Evolutionary conservation across 2,797 vertebrate genomes (phyloP).

Genomic region (Tiaroga cobitis): DNA sequence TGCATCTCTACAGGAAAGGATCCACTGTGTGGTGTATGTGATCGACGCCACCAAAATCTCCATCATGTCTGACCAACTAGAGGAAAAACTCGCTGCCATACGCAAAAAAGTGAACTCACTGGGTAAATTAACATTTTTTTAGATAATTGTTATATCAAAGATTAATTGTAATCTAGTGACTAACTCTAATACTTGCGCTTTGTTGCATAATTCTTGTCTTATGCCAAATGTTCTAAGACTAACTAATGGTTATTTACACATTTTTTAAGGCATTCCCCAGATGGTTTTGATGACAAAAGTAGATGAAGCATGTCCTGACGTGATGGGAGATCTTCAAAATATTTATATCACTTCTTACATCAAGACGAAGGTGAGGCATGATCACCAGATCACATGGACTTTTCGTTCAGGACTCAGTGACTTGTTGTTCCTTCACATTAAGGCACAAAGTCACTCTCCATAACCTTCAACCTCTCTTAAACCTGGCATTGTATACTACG

Average conservation of each 20-base stretch:
- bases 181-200: neutral
- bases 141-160: neutral
- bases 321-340: conserved; percentile 55
- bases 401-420: no score
- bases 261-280: conserved; percentile 68
- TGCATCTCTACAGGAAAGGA: conserved; percentile 58
- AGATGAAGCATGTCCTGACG: conserved; percentile 69
- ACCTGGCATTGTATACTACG: no score
- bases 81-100: conserved; percentile 62
- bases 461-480: neutral
- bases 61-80: conserved; percentile 61
- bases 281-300: conserved; percentile 71
- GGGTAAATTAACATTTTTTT: conserved; percentile 55
- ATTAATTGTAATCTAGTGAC: neutral
- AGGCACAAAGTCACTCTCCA: neutral
- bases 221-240: neutral
- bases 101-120: conserved; percentile 66
- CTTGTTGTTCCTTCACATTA: neutral
- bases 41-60: conserved; percentile 67
- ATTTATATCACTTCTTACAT: conserved; percentile 65
- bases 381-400: neutral
- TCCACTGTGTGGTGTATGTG: conserved; percentile 72
- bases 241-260: neutral
- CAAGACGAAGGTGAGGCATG: conserved; percentile 60
- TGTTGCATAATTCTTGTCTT: neutral